A percentile compares a stretch with the other conserved stretches of the same genome.
phyloP scores from a whole-genome alignment of 2,888 invertebrate genomes.

The Drosophila rellima region DNA sequence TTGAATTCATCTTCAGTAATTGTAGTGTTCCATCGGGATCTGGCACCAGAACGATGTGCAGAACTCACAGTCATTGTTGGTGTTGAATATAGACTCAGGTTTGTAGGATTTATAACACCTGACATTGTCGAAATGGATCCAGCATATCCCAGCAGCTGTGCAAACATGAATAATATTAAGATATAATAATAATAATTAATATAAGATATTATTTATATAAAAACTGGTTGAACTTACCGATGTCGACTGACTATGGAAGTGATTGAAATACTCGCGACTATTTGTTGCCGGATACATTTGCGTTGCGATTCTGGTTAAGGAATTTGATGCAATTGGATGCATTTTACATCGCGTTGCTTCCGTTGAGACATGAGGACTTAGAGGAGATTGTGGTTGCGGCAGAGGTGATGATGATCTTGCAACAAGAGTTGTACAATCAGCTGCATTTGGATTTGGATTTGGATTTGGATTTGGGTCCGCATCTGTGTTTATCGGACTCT shows the following conservation, averaged over 20 bases:
- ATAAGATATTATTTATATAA: neutral
- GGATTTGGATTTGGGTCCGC: neutral
- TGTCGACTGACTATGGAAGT: conserved; percentile 96
- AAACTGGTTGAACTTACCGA: conserved; percentile 74
- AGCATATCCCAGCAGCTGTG: conserved; percentile 96
- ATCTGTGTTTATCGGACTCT: conserved; percentile 58
- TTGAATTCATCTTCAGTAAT: conserved; percentile 98
- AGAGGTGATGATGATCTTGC: conserved; percentile 64
- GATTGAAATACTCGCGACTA: conserved; percentile 92
- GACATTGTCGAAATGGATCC: conserved; percentile 92
- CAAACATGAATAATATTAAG: neutral
- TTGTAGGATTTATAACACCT: conserved; percentile 95
- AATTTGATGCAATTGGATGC: conserved; percentile 55
- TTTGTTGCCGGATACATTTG: conserved; percentile 86
- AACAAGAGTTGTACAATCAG: conserved; percentile 61
- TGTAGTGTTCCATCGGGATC: conserved; percentile 93
- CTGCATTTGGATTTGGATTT: conserved; percentile 15
- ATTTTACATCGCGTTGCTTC: conserved; percentile 58
- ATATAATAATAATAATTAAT: too few species aligned
- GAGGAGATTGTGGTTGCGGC: conserved; percentile 39
- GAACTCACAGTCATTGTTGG: conserved; percentile 86
- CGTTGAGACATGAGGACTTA: conserved; percentile 44
- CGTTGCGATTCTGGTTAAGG: conserved; percentile 84
- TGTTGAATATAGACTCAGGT: conserved; percentile 93
- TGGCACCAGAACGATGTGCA: conserved; percentile 90